Base-by-base conservation (phyloP, 92 coral and sea anemone species). In the Phenganax marumi region DNA sequence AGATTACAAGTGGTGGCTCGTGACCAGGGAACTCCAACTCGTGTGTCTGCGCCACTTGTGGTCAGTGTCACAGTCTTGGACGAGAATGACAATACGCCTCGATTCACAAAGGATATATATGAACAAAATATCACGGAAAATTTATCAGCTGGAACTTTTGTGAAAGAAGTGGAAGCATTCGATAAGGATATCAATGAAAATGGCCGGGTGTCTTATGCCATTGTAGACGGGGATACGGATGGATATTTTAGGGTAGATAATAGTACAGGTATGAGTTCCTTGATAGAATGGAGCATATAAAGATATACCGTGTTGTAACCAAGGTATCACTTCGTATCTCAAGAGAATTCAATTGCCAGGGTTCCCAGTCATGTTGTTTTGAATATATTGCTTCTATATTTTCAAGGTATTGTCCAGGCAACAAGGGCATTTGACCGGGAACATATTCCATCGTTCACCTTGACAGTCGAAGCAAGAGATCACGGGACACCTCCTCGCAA, bases 81-180 rank as follows among this genome's bases (percentile, higher is more conserved):
- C 70, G 88, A 84, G 11, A 95, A 95, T 25, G 98, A 95, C 80
- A 95, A 95, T 58, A 50, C 88, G 1, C 98, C 98, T 10, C 24
- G 33, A 49, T 95, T 95, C 76, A 84, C 61, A 25, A 73, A 84
- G 78, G 56, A 85, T 19, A 70, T 49, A 22, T 91, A 90, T 68
- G 63, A 77, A 8, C 85, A 68, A 0, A 86, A 89, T 74, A 90
- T 92, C 49, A 79, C 87, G 24, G 98, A 95, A 84, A 90, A 90
- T 74, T 92, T 88, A 25, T 86, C 93, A 46, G 78, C 85, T 18
- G 98, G 97, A 84, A 71, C 92, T n/a, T 80, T 92, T 12, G 93
- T 90, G 53, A 77, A 86, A 17, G 97, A 95, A 51, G 86, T 95
- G 22, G 77, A 81, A 12, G 98, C 97, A 6, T 85, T 87, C 33